Evolutionary conservation across 2,797 vertebrate genomes (phyloP).

Genomic region (Gobio occitaniae): DNA sequence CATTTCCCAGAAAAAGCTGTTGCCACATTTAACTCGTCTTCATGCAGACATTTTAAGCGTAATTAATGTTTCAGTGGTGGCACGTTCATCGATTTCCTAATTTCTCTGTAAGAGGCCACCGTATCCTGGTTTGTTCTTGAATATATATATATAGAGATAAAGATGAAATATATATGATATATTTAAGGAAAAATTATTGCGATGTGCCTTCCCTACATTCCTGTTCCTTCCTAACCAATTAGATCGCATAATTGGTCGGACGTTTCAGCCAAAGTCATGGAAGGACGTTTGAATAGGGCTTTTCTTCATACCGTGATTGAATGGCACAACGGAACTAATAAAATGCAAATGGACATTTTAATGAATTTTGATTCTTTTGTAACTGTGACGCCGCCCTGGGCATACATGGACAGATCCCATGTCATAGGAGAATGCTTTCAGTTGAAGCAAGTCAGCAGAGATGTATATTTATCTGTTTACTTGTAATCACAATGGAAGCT

Average conservation of each 20-base stretch:
- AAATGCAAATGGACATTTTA: not conserved
- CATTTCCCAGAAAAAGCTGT: constrained; percentile 25
- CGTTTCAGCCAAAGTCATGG: constrained; percentile 16
- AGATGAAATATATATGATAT: constrained; percentile 12
- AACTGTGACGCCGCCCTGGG: constrained; percentile 33
- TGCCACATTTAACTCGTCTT: not conserved
- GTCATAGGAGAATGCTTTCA: constrained; percentile 8
- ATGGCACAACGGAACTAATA: not conserved
- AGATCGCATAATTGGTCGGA: constrained; percentile 19
- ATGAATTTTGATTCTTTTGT: constrained; percentile 30
- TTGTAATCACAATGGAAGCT: constrained; percentile 54
- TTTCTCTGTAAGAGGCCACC: not conserved
- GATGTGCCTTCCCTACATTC: constrained; percentile 35
- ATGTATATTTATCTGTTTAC: constrained; percentile 54
- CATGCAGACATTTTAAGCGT: not conserved
- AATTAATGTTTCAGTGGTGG: constrained; percentile 18
- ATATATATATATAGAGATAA: constrained; percentile 19
- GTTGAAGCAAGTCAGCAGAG: constrained; percentile 54
- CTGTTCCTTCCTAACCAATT: constrained; percentile 23
- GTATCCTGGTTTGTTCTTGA: constrained; percentile 2
- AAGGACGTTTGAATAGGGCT: constrained; percentile 14
- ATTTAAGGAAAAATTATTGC: constrained; percentile 34
- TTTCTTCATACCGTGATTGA: constrained; percentile 20
- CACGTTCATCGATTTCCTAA: not conserved
- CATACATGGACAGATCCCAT: constrained; percentile 6